phyloP scores from a whole-genome alignment of 2,888 invertebrate genomes.

The Smittia sp. region DNA sequence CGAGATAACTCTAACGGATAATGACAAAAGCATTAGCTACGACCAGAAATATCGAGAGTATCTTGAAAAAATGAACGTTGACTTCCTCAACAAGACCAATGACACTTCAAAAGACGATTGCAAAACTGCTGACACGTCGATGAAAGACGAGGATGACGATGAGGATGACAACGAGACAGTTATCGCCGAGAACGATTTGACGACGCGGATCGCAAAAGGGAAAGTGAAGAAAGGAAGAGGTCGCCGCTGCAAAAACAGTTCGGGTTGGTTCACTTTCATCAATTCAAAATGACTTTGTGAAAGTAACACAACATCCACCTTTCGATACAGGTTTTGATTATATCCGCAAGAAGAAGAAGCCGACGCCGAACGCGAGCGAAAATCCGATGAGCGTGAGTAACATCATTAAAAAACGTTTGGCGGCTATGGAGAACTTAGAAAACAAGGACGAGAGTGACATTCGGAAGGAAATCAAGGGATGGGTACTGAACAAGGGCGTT shows the following conservation, averaged over 20 bases:
- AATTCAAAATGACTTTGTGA: not conserved
- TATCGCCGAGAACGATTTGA: conserved; percentile 6
- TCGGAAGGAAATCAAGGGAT: conserved; percentile 79
- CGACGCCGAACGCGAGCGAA: conserved; percentile 55
- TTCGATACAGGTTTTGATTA: conserved; percentile 73
- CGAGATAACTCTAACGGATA: conserved; percentile 46
- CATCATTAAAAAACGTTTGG: conserved; percentile 34
- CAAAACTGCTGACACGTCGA: conserved; percentile 23
- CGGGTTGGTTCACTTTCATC: conserved; percentile 45
- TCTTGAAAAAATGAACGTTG: conserved; percentile 48
- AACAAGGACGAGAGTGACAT: conserved; percentile 61
- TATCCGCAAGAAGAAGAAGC: conserved; percentile 83
- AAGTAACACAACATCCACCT: not conserved
- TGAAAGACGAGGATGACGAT: conserved; percentile 14
- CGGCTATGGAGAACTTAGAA: conserved; percentile 43
- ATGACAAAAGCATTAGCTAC: conserved; percentile 45
- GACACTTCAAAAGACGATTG: not conserved
- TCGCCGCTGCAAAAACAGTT: conserved; percentile 51
- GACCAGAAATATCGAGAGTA: conserved; percentile 51
- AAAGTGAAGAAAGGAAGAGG: conserved; percentile 41
- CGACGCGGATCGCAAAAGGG: conserved; percentile 11
- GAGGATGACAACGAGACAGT: conserved; percentile 12
- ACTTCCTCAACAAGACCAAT: conserved; percentile 42
- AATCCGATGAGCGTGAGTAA: conserved; percentile 53
- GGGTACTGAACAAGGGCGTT: conserved; percentile 91